Evolutionary conservation across 1,140 invertebrate species (phyloP).

Genomic region (Formica selysi): DNA sequence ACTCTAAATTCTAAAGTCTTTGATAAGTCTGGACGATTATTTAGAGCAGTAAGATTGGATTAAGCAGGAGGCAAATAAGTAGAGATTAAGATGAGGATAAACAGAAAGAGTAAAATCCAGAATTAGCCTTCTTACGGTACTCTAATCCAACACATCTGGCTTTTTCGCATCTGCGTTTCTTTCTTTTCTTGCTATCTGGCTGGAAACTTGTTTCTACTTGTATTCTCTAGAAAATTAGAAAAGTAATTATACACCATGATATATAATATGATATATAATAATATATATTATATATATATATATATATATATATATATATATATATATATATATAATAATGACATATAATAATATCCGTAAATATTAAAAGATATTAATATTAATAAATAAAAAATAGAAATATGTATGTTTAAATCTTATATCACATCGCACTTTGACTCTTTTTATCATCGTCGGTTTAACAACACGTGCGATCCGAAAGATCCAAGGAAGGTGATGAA

Average conservation of each 20-base stretch:
- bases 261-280: too few species aligned
- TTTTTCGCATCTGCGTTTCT: background rate
- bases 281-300: too few species aligned
- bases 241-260: background rate
- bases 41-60: background rate
- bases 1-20: background rate
- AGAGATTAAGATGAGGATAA: background rate
- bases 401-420: background rate
- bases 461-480: background rate
- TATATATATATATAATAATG: too few species aligned
- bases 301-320: too few species aligned
- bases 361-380: background rate
- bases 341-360: background rate
- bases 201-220: background rate
- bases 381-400: background rate
- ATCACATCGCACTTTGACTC: background rate
- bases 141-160: background rate
- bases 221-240: background rate
- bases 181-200: background rate
- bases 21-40: background rate
- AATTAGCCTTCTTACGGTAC: background rate
- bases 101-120: background rate
- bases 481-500: background rate
- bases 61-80: background rate
- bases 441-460: background rate